These are phyloP conservation scores for Selenia dentaria DNA, from an alignment of 2,888 invertebrate genomes.

Conservation along the genomic window DNA sequence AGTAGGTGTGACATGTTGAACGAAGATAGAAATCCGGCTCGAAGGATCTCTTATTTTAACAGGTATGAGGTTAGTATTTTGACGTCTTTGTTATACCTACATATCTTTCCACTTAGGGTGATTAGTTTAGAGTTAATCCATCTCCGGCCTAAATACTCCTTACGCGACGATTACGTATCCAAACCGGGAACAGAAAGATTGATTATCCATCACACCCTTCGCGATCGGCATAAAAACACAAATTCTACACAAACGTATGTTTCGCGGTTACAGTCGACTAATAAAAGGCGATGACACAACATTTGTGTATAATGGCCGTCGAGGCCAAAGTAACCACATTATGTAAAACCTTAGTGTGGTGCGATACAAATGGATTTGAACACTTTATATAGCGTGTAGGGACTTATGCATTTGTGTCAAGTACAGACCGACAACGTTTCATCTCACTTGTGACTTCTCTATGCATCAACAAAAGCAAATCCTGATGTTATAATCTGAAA, in stretches of 20 bases:
- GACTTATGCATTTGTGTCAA: constrained; percentile 31
- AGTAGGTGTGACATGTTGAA: background rate
- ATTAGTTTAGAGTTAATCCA: constrained; percentile 23
- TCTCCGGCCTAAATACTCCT: constrained; percentile 26
- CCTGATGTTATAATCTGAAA: constrained; percentile 6
- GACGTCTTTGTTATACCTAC: constrained; percentile 7
- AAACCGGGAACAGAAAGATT: constrained; percentile 21
- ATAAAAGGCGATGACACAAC: constrained; percentile 30
- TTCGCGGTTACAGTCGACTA: constrained; percentile 8
- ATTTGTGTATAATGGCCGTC: constrained; percentile 29
- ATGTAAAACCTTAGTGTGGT: constrained; percentile 28
- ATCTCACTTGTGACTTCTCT: constrained; percentile 9
- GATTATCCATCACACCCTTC: constrained; percentile 23
- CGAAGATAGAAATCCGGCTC: background rate
- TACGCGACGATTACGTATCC: constrained; percentile 21
- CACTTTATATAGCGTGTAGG: constrained; percentile 26
- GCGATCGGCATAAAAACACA: constrained; percentile 6
- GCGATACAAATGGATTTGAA: constrained; percentile 23
- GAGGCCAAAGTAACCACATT: constrained; percentile 34
- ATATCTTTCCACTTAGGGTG: constrained; percentile 14
- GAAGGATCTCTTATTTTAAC: background rate
- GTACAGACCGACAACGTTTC: constrained; percentile 23
- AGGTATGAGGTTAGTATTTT: background rate
- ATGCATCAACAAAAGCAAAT: constrained; percentile 1
- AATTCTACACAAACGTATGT: constrained; percentile 9